Evolutionary conservation across 2,797 vertebrate genomes (phyloP), one percentile per base, ranked within the genome.

Genomic region (Cirrhinus molitorella): DNA sequence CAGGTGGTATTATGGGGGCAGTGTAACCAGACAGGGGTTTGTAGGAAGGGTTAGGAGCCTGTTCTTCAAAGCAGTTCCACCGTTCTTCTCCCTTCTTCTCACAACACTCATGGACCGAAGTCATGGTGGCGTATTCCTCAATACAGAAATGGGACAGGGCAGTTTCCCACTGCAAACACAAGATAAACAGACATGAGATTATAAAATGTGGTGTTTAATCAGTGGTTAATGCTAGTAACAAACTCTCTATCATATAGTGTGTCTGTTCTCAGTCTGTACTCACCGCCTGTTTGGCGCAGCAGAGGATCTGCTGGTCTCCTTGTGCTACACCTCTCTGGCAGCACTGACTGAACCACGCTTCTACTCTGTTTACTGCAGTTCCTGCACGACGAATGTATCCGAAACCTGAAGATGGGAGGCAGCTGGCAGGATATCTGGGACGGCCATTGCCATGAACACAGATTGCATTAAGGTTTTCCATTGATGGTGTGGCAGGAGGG

Each of bases 211-310:
- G 17, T 21, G 8, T 53, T 21, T 21, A 53, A 53, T 21, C 6
- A 3, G 51, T 21, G 8, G 51, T 8, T 21, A 53, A 10, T 19
- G 49, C 7, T 53, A 21, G 51, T 21, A 53, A 53, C 17, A 21
- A 53, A 53, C 7, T 25, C n/a, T 31, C 25, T 61, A n/a, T 14
- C 25, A 61, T 25, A 16, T 2, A 31, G 59, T 61, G 25, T 3
- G 14, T 28, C 59, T 17, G 59, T 63, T 63, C 59, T 17, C 25
- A 17, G 17, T 37, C 19, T 66, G 28, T 23, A 92, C 93, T 93
- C 82, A 94, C 93, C 21, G 89, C 92, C 87, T 94, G 92, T 25
- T 87, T 45, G 14, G 85, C 4, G 3, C 94, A 95, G 89, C 91
- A 92, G 65, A 95, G 88, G 28, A 86, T 84, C 78, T 82, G 61